phyloP scores from a whole-genome alignment of 2,113 vertebrate genomes.

The Tachycineta bicolor region DNA sequence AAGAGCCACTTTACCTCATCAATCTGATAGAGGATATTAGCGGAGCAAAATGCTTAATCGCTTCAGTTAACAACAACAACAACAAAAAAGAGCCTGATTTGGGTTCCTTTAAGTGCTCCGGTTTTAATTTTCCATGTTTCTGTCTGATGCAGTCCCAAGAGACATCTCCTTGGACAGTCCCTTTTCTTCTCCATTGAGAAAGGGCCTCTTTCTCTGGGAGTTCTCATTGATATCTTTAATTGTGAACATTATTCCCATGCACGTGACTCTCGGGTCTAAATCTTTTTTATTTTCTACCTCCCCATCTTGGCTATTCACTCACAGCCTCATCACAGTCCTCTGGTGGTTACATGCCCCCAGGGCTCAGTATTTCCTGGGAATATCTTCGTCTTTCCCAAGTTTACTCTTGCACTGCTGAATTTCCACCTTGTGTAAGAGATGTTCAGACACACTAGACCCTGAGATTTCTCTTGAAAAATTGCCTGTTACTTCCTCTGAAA shows the following conservation, averaged over 20 bases:
- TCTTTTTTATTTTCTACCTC: conserved; percentile 18
- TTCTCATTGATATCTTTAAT: conserved; percentile 51
- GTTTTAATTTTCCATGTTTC: conserved; percentile 39
- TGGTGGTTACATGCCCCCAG: neutral
- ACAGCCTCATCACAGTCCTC: neutral
- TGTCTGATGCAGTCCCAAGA: conserved; percentile 52
- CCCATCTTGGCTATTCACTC: neutral
- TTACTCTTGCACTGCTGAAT: neutral
- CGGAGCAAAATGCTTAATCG: conserved; percentile 44
- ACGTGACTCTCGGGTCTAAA: neutral
- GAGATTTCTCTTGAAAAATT: neutral
- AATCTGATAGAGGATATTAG: conserved; percentile 49
- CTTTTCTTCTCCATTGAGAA: conserved; percentile 42
- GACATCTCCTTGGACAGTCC: conserved; percentile 35
- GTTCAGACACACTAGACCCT: neutral
- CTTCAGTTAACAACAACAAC: conserved; percentile 59
- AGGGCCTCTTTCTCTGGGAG: conserved; percentile 43
- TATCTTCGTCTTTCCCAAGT: neutral
- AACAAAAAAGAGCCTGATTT: conserved; percentile 36
- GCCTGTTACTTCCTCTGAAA: neutral
- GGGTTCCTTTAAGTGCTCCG: neutral
- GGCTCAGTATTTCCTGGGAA: neutral
- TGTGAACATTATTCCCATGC: conserved; percentile 45
- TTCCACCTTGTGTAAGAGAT: neutral
- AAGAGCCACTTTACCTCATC: conserved; percentile 60